Evolutionary conservation across 1,140 invertebrate species (phyloP).

Genomic region (Ostrea denselamellosa): DNA sequence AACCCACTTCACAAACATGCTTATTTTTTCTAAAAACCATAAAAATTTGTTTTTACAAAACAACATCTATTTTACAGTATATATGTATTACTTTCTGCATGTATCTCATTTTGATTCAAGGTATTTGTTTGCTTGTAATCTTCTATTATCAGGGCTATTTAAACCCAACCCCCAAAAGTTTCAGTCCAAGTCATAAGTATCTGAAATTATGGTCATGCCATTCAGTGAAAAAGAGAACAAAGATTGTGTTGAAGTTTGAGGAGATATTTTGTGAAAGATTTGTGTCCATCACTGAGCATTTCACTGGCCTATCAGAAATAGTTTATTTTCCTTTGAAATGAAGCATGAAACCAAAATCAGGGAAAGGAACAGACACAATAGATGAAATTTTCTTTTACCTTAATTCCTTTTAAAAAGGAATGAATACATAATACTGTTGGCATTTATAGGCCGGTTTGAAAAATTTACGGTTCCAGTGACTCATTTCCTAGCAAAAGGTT

Average conservation of each 20-base stretch:
- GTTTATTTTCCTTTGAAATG: conserved; percentile 18
- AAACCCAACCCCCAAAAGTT: not conserved
- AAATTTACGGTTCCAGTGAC: not conserved
- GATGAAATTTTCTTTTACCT: conserved; percentile 8
- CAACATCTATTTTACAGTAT: no score
- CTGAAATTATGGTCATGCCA: not conserved
- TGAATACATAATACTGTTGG: conserved; percentile 34
- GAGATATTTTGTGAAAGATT: not conserved
- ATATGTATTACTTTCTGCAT: no score
- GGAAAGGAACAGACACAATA: conserved; percentile 9
- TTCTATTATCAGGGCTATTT: not conserved
- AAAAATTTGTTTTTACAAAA: no score
- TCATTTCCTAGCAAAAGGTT: not conserved
- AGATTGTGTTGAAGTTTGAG: not conserved
- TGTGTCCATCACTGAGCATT: not conserved
- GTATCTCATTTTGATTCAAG: no score
- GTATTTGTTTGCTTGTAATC: not conserved
- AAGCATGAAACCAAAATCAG: conserved; percentile 6
- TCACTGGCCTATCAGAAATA: not conserved
- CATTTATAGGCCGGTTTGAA: conserved; percentile 25
- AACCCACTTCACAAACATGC: no score
- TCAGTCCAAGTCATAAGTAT: not conserved
- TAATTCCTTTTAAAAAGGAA: conserved; percentile 23
- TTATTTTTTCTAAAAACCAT: no score
- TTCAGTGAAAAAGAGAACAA: not conserved